Percentiles rank a stretch among this genome's conserved stretches.
These are phyloP conservation scores for Fulica atra DNA, from an alignment of 2,113 vertebrate genomes.

Conservation along the genomic window DNA sequence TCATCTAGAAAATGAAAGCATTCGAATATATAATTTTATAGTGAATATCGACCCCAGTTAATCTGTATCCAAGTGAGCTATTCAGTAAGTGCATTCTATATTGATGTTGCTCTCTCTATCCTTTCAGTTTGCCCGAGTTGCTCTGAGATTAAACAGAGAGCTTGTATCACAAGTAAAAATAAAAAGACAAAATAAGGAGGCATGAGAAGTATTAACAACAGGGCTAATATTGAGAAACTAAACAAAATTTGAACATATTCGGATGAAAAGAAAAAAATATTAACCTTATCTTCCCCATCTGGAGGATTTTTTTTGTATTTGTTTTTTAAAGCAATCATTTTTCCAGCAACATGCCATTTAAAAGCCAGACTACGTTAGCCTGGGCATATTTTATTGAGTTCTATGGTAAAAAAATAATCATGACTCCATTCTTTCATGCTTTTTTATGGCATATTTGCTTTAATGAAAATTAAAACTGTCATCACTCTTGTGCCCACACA, in stretches of 20 bases:
- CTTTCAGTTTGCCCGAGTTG: neutral
- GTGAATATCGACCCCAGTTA: neutral
- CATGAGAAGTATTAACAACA: neutral
- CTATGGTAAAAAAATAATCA: neutral
- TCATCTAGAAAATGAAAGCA: neutral
- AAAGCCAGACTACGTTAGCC: neutral
- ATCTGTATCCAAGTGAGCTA: neutral
- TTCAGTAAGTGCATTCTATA: neutral
- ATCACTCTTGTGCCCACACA: neutral
- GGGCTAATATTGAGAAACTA: neutral
- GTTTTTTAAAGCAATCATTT: neutral
- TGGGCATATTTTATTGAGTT: neutral
- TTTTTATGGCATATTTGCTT: neutral
- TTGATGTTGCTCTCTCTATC: neutral
- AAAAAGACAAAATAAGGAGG: neutral
- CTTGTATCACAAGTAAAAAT: neutral
- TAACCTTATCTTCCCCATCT: neutral
- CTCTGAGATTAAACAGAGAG: neutral
- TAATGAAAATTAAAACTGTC: neutral
- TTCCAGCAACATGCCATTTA: neutral
- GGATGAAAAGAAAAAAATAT: neutral
- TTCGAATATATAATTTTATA: neutral
- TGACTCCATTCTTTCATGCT: neutral
- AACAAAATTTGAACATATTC: neutral
- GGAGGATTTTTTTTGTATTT: neutral